Evolutionary conservation across 2,113 vertebrate species (phyloP).

Genomic region (Pterocles gutturalis): DNA sequence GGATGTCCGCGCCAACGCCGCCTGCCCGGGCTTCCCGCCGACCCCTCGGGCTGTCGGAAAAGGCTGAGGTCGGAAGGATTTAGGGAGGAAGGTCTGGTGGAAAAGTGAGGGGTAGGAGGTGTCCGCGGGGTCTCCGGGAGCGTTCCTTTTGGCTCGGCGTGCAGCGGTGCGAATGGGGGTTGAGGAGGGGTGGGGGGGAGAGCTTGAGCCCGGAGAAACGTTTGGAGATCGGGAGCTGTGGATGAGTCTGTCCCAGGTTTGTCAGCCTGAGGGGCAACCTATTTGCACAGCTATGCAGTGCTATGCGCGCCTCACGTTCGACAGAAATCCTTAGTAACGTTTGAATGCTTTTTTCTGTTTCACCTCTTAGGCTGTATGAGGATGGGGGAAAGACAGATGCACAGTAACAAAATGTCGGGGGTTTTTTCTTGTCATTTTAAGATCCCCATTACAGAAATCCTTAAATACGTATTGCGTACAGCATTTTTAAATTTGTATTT

Average conservation of each 20-base stretch:
- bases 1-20: neutral
- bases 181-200: neutral
- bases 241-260: neutral
- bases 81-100: neutral
- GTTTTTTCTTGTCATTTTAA: neutral
- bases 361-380: neutral
- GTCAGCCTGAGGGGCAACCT: neutral
- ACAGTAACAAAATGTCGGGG: neutral
- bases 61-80: neutral
- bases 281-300: neutral
- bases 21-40: neutral
- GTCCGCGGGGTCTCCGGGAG: neutral
- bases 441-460: neutral
- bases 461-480: neutral
- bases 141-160: neutral
- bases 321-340: neutral
- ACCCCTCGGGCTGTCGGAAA: neutral
- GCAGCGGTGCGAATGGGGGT: neutral
- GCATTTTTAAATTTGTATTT: neutral
- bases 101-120: neutral
- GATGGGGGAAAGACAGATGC: too few relatives aligned
- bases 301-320: accelerated
- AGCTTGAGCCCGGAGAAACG: neutral
- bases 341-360: neutral
- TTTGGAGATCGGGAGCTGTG: neutral